These are phyloP conservation scores for Zeus faber DNA, from an alignment of 2,113 vertebrate genomes.

Conservation along the genomic window DNA sequence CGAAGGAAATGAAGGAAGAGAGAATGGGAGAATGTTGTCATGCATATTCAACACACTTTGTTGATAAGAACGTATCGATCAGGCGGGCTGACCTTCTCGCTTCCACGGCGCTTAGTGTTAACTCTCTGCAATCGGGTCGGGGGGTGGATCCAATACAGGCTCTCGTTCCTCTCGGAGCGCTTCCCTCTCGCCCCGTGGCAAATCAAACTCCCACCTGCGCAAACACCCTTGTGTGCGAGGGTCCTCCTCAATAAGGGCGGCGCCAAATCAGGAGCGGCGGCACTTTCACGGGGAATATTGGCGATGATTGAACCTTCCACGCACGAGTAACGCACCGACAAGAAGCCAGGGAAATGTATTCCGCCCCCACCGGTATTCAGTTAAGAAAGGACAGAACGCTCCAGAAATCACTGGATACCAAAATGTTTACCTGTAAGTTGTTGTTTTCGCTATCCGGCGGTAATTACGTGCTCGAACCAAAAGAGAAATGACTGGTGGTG, in stretches of 20 bases:
- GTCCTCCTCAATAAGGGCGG: slow-evolving; percentile 33
- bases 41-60: slow-evolving; percentile 49
- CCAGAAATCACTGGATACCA: slow-evolving; percentile 51
- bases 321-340: slow-evolving; percentile 16
- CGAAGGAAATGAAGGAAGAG: slow-evolving; percentile 18
- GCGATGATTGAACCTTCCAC: slow-evolving; percentile 27
- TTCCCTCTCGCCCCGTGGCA: slow-evolving; percentile 18
- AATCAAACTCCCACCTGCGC: slow-evolving; percentile 55
- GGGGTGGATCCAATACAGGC: slow-evolving; percentile 39
- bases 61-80: slow-evolving; percentile 49
- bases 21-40: slow-evolving; percentile 16
- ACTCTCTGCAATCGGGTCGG: slow-evolving; percentile 34
- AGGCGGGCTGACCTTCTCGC: slow-evolving; percentile 46
- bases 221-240: slow-evolving; percentile 36
- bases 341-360: slow-evolving; percentile 35
- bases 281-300: slow-evolving; percentile 43
- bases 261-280: slow-evolving; percentile 42
- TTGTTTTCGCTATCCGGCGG: slow-evolving; percentile 46
- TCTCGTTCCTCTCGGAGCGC: slow-evolving; percentile 11
- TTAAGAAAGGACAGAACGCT: slow-evolving; percentile 38
- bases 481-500: slow-evolving; percentile 30
- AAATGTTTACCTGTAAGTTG: slow-evolving; percentile 55
- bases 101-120: slow-evolving; percentile 29
- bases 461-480: too few relatives aligned
- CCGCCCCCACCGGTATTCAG: slow-evolving; percentile 46